phyloP scores from a whole-genome alignment of 2,113 vertebrate species.

The rat (Rattus norvegicus) region DNA sequence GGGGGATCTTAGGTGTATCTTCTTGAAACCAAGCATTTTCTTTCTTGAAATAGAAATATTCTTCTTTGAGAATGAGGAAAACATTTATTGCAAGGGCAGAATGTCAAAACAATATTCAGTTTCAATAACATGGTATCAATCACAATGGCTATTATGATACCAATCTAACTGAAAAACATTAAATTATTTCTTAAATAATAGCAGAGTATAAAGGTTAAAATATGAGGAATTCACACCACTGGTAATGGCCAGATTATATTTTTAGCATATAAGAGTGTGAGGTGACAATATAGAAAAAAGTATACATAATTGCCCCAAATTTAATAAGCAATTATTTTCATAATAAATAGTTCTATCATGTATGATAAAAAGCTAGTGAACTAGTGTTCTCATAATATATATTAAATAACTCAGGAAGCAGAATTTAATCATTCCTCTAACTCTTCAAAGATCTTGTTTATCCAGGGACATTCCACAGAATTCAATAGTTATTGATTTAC shows the following conservation, averaged over 20 bases:
- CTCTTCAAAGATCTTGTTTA: not conserved
- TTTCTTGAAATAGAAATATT: not conserved
- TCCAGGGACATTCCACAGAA: not conserved
- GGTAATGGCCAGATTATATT: not conserved
- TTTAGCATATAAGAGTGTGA: not conserved
- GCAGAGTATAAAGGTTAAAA: not conserved
- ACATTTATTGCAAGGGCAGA: not conserved
- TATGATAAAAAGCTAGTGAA: not conserved
- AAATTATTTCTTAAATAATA: not conserved
- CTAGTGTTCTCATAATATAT: not conserved
- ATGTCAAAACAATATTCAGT: conserved; percentile 30
- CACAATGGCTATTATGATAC: not conserved
- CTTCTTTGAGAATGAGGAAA: conserved; percentile 10
- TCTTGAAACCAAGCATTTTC: not conserved
- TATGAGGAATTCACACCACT: not conserved
- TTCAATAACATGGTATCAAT: not conserved
- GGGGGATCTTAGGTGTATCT: not conserved
- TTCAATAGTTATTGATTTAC: not conserved
- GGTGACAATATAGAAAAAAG: not conserved
- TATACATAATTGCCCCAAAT: not conserved
- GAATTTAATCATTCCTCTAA: not conserved
- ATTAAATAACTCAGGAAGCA: not conserved
- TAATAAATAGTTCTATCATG: not conserved
- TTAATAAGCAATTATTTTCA: not conserved
- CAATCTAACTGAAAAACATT: conserved; percentile 9